Evolutionary conservation across 2,888 invertebrate species (phyloP).

Genomic region (Rambutsinella grinnellia): DNA sequence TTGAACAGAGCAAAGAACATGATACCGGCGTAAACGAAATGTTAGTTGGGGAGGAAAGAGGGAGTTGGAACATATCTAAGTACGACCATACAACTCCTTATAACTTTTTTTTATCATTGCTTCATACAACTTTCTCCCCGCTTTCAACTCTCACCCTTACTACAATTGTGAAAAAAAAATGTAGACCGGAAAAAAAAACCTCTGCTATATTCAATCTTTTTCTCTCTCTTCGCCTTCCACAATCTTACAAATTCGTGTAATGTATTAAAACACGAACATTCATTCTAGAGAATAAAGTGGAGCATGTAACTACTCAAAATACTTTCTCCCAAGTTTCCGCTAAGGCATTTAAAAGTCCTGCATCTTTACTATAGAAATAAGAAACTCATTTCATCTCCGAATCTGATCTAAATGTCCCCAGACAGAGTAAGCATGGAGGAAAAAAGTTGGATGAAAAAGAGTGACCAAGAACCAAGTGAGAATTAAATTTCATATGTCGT

Average conservation of each 20-base stretch:
- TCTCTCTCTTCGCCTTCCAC: constrained; percentile 2
- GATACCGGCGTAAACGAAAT: constrained; percentile 22
- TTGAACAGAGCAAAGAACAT: constrained; percentile 17
- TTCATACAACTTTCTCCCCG: neutral
- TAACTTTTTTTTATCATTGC: neutral
- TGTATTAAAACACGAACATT: constrained; percentile 3
- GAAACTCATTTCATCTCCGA: constrained; percentile 57
- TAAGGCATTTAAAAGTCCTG: no score
- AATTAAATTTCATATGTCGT: no score
- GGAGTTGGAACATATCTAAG: constrained; percentile 2
- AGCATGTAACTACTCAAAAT: no score
- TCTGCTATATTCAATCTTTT: constrained; percentile 24
- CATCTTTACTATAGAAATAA: no score
- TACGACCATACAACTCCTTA: neutral
- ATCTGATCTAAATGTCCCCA: constrained; percentile 59
- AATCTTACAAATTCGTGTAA: constrained; percentile 22
- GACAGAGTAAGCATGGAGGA: constrained; percentile 31
- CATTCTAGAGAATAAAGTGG: neutral
- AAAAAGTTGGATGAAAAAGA: constrained; percentile 27
- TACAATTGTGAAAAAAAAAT: neutral
- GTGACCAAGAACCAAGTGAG: no score
- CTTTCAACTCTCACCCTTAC: neutral
- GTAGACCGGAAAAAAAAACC: neutral
- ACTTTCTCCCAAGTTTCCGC: no score
- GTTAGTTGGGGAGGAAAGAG: constrained; percentile 30